These are phyloP conservation scores for Microctenopoma stevenorrisi DNA, from an alignment of 2,797 vertebrate species.

Conservation along the genomic window DNA sequence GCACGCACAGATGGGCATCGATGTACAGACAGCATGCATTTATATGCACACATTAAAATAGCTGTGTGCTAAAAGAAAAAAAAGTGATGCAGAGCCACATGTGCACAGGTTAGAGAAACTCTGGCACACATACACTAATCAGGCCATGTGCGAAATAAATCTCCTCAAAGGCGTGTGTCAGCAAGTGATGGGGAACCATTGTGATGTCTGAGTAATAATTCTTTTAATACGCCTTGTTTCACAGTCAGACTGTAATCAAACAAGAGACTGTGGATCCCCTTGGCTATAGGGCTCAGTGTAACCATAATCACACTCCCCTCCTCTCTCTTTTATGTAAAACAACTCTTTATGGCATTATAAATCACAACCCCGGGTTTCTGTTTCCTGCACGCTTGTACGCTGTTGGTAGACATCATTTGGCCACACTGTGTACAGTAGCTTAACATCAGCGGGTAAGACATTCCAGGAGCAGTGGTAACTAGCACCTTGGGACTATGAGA, in stretches of 20 bases:
- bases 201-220: conserved; percentile 75
- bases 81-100: conserved; percentile 16
- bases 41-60: background rate
- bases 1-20: background rate
- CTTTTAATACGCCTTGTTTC: conserved; percentile 76
- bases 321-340: conserved; percentile 66
- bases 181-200: conserved; percentile 67
- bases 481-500: conserved; percentile 31
- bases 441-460: conserved; percentile 24
- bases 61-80: background rate
- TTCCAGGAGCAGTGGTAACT: conserved; percentile 23
- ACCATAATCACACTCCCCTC: conserved; percentile 57
- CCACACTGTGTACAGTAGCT: conserved; percentile 25
- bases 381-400: conserved; percentile 44
- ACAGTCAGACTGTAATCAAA: conserved; percentile 78
- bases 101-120: conserved; percentile 45
- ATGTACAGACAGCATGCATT: background rate
- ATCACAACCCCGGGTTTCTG: conserved; percentile 66
- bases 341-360: conserved; percentile 69
- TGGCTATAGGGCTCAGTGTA: conserved; percentile 66
- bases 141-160: conserved; percentile 68
- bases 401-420: conserved; percentile 50
- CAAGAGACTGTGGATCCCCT: conserved; percentile 71
- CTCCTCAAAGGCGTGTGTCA: conserved; percentile 67
- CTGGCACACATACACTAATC: conserved; percentile 57